Evolutionary conservation across 2,113 vertebrate species (phyloP).

Genomic region (Scophthalmus maximus): DNA sequence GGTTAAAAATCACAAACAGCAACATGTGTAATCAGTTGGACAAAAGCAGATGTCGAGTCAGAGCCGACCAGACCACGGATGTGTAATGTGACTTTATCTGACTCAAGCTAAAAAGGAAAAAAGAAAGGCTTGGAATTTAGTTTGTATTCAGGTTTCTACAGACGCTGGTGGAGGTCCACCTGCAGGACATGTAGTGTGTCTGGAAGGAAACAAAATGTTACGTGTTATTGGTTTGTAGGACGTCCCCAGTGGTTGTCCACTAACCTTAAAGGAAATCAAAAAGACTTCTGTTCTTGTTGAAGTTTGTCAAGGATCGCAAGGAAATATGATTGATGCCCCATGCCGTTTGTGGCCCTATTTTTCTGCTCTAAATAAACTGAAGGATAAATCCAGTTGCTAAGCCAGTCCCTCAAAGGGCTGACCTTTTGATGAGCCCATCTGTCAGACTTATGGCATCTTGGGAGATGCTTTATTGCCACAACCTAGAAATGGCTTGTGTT

Average conservation of each 20-base stretch:
- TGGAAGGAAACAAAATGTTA: neutral
- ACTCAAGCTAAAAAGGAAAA: too few relatives aligned
- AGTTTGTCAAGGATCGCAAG: slow-evolving; percentile 62
- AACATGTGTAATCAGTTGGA: neutral
- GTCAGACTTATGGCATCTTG: slow-evolving; percentile 72
- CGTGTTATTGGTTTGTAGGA: neutral
- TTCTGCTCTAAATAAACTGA: slow-evolving; percentile 79
- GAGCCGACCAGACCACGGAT: too few relatives aligned
- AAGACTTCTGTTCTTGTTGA: slow-evolving; percentile 20
- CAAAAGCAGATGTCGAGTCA: too few relatives aligned
- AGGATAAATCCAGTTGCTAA: slow-evolving; percentile 75
- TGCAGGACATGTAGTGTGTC: neutral
- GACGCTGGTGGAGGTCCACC: neutral
- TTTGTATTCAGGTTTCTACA: too few relatives aligned
- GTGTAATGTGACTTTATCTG: too few relatives aligned
- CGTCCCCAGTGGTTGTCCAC: neutral
- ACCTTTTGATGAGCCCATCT: slow-evolving; percentile 79
- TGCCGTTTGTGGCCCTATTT: slow-evolving; percentile 63
- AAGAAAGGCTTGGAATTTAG: too few relatives aligned
- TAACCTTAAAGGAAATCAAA: slow-evolving; percentile 43
- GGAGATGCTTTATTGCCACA: slow-evolving; percentile 74
- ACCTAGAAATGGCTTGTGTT: slow-evolving; percentile 73
- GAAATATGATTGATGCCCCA: slow-evolving; percentile 69
- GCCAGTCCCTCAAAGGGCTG: slow-evolving; percentile 71
- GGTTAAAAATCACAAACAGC: neutral